Base-by-base conservation (phyloP, 2,888 invertebrate species). In the Lasioglossum pauxillum region DNA sequence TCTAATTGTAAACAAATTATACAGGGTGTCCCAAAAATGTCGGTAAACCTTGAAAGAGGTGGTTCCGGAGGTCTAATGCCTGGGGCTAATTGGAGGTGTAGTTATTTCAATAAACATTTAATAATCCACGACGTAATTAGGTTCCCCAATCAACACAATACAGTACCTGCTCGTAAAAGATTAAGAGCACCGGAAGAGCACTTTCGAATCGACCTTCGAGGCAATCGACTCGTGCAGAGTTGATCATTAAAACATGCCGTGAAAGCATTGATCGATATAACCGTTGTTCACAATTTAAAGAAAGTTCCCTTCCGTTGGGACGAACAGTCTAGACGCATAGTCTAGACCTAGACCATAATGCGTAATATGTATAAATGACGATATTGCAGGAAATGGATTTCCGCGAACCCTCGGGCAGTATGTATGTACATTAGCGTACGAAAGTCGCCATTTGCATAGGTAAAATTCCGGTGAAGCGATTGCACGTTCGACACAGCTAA, bases 201-300 rank as follows among this genome's bases (percentile, higher is more conserved):
- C 23, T 49, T 19, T 49, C 46, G 5, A 49, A 49, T 57, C 35
- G 84, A 41, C 84, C 84, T 80, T 80, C 49, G 19, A 1, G n/a
- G 10, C 23, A 38, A 72, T 57, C n/a, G 77, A 71, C 71, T 38
- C 77, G 35, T 64, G 53, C 75, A 71, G 14, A 53, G 27, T 78
- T 78, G 69, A 84, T 85, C 76, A 78, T 46, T 86, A 82, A 86
- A 74, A 64, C 76, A 79, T 46, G 46, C 5, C 46, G 46, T 73
- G 49, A 74, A 57, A 27, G 38, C 0, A 7, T 7, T 49, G 53
- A 74, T 82, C 79, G 76, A 87, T 87, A 79, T 76, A 35, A 67
- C 64, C n/a, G 23, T 60, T 35, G 46, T 75, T 71, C 71, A 23
- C 4, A 27, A 7, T 60, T 64, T 8, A 23, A 75, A 57, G 46